A percentile compares a stretch with the other conserved stretches of the same genome.
phyloP scores from a whole-genome alignment of 2,113 vertebrate species.

The Taurulus bubalis region DNA sequence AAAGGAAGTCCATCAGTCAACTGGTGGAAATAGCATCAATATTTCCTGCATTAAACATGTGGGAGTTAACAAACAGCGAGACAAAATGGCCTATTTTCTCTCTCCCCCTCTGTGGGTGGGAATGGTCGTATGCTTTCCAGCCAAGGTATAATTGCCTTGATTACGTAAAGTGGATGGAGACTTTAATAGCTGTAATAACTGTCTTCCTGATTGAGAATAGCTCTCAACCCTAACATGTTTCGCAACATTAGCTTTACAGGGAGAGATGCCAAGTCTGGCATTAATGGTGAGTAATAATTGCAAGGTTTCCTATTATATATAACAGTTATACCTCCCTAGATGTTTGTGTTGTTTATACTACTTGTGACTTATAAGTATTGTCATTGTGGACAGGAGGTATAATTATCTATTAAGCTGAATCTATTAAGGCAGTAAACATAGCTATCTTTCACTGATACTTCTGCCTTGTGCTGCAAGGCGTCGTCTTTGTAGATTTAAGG shows the following conservation, averaged over 20 bases:
- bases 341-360: not conserved
- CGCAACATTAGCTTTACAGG: slow-evolving; percentile 72
- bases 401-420: not conserved
- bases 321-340: slow-evolving; percentile 1
- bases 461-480: slow-evolving; percentile 1
- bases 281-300: slow-evolving; percentile 55
- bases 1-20: slow-evolving; percentile 36
- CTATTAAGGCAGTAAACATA: not conserved
- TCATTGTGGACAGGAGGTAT: not conserved
- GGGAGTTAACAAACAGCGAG: slow-evolving; percentile 53
- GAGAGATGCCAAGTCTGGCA: slow-evolving; percentile 42
- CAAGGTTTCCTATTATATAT: slow-evolving; percentile 21
- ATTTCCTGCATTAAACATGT: slow-evolving; percentile 60
- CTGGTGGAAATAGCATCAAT: slow-evolving; percentile 38
- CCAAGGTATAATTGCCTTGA: slow-evolving; percentile 81
- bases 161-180: slow-evolving; percentile 83
- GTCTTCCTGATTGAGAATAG: slow-evolving; percentile 79
- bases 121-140: slow-evolving; percentile 50
- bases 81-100: slow-evolving; percentile 58
- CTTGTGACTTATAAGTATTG: not conserved
- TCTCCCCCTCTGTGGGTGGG: slow-evolving; percentile 58
- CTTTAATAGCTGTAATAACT: slow-evolving; percentile 82
- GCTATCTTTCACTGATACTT: not conserved
- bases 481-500: slow-evolving; percentile 22
- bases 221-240: slow-evolving; percentile 68